Evolutionary conservation across 2,888 invertebrate species (phyloP).

Genomic region (Folsomia candida): DNA sequence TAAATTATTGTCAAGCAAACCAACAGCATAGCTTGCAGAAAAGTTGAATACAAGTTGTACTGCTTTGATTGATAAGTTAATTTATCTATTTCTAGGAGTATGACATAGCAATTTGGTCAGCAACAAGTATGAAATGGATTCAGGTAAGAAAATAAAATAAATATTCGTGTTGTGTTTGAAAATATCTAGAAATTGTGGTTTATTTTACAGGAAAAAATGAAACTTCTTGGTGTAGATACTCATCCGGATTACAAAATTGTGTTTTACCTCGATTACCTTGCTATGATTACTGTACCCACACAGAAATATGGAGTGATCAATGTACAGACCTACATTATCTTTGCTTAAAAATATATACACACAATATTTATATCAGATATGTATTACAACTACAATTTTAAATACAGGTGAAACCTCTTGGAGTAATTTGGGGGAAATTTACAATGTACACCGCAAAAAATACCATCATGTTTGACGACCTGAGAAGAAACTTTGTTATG

Average conservation of each 20-base stretch:
- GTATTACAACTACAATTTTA: too few relatives aligned
- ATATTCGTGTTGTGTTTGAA: too few relatives aligned
- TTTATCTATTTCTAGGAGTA: slow-evolving; percentile 65
- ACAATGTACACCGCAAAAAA: slow-evolving; percentile 76
- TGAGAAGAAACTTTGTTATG: slow-evolving; percentile 93
- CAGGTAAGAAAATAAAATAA: slow-evolving; percentile 80
- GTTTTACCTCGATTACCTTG: slow-evolving; percentile 85
- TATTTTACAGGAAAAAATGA: slow-evolving; percentile 61
- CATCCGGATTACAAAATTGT: slow-evolving; percentile 85
- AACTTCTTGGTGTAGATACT: slow-evolving; percentile 77
- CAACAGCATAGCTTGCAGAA: too few relatives aligned
- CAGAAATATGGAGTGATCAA: slow-evolving; percentile 88
- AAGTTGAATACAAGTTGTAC: too few relatives aligned
- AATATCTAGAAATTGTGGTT: background rate
- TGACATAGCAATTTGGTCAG: slow-evolving; percentile 98
- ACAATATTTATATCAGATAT: too few relatives aligned
- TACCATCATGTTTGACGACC: slow-evolving; percentile 97
- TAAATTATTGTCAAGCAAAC: too few relatives aligned
- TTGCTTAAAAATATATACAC: too few relatives aligned
- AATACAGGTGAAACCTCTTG: slow-evolving; percentile 82
- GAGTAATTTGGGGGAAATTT: slow-evolving; percentile 95
- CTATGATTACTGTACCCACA: slow-evolving; percentile 92
- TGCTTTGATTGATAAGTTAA: background rate
- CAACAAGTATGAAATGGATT: slow-evolving; percentile 98
- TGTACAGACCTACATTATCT: too few relatives aligned